A percentile compares a stretch with the other conserved stretches of the same genome.
These are phyloP conservation scores for rat (Rattus norvegicus) DNA, from an alignment of 2,113 vertebrate species.

Conservation along the genomic window DNA sequence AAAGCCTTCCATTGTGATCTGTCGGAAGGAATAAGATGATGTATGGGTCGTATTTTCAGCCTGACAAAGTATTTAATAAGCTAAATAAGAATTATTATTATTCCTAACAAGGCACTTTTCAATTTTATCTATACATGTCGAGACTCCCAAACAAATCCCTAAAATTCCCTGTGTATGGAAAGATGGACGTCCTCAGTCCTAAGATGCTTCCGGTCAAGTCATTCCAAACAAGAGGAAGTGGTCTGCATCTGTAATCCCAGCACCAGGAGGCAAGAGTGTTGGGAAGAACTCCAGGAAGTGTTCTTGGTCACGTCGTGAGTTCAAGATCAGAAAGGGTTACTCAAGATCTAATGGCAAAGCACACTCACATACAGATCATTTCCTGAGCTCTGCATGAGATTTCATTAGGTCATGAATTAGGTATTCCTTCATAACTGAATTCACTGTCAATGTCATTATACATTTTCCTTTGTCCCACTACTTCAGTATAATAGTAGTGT, in stretches of 20 bases:
- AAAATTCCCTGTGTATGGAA: neutral
- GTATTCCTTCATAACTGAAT: slow-evolving; percentile 4
- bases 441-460: neutral
- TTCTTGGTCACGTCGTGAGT: neutral
- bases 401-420: neutral
- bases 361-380: neutral
- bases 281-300: neutral
- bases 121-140: neutral
- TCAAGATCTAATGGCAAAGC: neutral
- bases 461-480: slow-evolving; percentile 26
- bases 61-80: neutral
- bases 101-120: slow-evolving; percentile 6
- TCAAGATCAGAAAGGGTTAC: too few species aligned
- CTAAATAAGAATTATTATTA: slow-evolving; percentile 28
- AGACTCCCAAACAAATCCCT: slow-evolving; percentile 17
- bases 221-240: slow-evolving; percentile 21
- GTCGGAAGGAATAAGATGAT: neutral
- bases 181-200: neutral
- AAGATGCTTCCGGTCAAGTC: neutral
- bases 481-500: neutral
- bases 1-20: neutral
- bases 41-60: neutral
- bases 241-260: neutral
- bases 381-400: neutral
- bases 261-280: neutral